Evolutionary conservation across 2,113 vertebrate genomes (phyloP), one percentile per base, ranked within the genome.

Genomic region (Hippocampus comes): DNA sequence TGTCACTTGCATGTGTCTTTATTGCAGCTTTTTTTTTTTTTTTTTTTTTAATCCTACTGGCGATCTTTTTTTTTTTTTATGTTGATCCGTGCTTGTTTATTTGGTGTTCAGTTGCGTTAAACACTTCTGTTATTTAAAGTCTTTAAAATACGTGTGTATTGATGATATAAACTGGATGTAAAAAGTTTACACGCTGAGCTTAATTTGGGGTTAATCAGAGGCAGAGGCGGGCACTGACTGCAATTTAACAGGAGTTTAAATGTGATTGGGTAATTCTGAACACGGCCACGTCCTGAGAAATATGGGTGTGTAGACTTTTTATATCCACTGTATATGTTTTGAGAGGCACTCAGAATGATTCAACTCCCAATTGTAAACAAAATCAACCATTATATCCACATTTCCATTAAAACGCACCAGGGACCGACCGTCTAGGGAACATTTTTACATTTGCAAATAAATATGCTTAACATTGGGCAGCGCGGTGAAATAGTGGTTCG

Each of bases 1-100:
- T 82, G 83, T 79, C 75, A 82, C 84, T 84, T 76, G 85, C 34
- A 80, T 87, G 76, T 80, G 85, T 89, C 83, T 89, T 88, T 88
- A 30, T 34, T 61, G 59, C 59, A 61, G 56, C 56, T 59, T 59
- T 2, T 15, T 59, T 59, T 34, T 25, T 34, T 34, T 25, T 34
- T 25, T 14, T 15, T 61, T 15, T 34, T 60, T 57, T 23, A 56
- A 61, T 34, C 59, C 59, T 34, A 61, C 59, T 60, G 57, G 57
- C 17, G 25, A 60, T 60, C 6, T 61, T 18, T 9, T 18, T 61
- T 27, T 59, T 34, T 61, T 15, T 60, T 4, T 5, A 59, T 27
- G 2, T 60, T 30, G 5, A 60, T 60, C 56, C 5, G 12, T 27
- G 56, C 56, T 60, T 60, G 57, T 61, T 61, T n/a, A 55, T n/a